Evolutionary conservation across 2,888 invertebrate species (phyloP).

Genomic region (Drosophila quasianomalipes): DNA sequence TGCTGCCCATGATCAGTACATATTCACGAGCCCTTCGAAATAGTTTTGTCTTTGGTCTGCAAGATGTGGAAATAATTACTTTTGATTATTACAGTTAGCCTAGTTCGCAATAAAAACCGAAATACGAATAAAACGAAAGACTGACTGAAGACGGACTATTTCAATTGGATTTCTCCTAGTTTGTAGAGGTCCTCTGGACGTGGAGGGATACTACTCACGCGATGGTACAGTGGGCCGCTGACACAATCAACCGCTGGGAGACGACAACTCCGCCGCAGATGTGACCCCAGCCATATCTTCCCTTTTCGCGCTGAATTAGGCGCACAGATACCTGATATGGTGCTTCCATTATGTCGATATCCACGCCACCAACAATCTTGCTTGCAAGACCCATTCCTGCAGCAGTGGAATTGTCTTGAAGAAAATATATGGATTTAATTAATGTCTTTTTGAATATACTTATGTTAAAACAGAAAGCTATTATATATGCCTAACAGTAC

Average conservation of each 20-base stretch:
- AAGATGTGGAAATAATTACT: neutral
- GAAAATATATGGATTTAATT: neutral
- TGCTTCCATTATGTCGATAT: constrained; percentile 42
- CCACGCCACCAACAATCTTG: constrained; percentile 75
- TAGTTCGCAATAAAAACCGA: neutral
- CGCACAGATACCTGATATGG: constrained; percentile 78
- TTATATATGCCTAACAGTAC: neutral
- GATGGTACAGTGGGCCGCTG: constrained; percentile 75
- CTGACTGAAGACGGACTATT: too few species aligned
- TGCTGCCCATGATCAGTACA: constrained; percentile 75
- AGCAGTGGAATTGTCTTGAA: neutral
- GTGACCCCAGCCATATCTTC: constrained; percentile 71
- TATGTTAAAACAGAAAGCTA: neutral
- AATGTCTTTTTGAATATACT: neutral
- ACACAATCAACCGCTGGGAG: constrained; percentile 66
- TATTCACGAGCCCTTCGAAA: constrained; percentile 55
- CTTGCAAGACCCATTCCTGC: constrained; percentile 69
- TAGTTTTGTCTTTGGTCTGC: constrained; percentile 13
- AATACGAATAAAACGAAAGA: neutral
- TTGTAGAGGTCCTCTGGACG: too few species aligned
- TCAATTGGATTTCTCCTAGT: neutral
- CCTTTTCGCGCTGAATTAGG: constrained; percentile 42
- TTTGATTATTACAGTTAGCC: neutral
- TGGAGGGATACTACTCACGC: constrained; percentile 34
- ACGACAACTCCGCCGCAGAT: constrained; percentile 78